Conservation (phyloP, 92 coral and sea anemone species). For the Hydrozoanthus gracilis region DNA sequence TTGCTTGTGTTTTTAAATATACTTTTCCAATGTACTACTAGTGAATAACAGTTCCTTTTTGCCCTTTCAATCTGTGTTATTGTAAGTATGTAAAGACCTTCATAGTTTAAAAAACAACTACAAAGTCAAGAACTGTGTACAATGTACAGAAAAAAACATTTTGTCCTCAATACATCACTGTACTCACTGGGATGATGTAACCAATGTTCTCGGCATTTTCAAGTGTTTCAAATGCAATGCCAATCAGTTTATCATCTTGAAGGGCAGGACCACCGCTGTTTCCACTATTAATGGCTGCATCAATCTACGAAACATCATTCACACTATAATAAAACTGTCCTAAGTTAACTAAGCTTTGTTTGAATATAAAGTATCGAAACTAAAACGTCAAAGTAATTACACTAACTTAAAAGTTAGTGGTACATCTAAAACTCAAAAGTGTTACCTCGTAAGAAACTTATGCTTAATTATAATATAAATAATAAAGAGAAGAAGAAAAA, state of each 20-base stretch:
- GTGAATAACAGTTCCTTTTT: too few relatives aligned
- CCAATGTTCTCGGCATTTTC: slow-evolving; percentile 94
- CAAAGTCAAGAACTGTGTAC: background rate
- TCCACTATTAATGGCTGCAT: slow-evolving; percentile 93
- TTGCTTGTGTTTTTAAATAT: too few relatives aligned
- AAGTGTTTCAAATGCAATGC: slow-evolving; percentile 90
- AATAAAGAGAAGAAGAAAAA: too few relatives aligned
- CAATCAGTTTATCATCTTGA: slow-evolving; percentile 86
- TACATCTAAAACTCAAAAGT: too few relatives aligned
- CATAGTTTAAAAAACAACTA: background rate
- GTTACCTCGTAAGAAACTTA: too few relatives aligned
- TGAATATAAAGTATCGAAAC: too few relatives aligned
- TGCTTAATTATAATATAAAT: too few relatives aligned
- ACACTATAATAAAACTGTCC: background rate
- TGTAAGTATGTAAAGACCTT: too few relatives aligned
- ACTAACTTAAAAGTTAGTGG: too few relatives aligned
- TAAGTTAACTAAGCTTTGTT: background rate
- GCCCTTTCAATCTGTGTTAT: too few relatives aligned
- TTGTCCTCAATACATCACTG: background rate
- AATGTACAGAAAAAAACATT: background rate
- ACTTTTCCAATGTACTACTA: too few relatives aligned
- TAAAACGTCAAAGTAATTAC: too few relatives aligned
- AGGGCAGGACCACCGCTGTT: slow-evolving; percentile 94
- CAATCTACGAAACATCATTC: slow-evolving; percentile 65
- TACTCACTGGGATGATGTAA: slow-evolving; percentile 86